phyloP scores from a whole-genome alignment of 2,113 vertebrate genomes.

The Macrotis lagotis region DNA sequence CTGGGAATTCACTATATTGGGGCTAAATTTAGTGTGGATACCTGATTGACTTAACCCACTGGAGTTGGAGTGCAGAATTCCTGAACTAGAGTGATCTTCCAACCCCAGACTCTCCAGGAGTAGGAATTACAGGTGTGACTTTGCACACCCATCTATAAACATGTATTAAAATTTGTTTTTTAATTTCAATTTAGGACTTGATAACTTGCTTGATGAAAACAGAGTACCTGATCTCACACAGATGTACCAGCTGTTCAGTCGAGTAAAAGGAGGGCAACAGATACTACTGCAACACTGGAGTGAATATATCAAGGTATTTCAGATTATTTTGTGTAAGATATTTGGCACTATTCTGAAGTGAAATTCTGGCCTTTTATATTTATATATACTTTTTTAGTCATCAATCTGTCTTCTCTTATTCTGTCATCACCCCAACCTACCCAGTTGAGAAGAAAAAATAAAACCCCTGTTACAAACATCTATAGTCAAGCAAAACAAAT shows the following conservation, averaged over 20 bases:
- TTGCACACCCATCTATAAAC: background rate
- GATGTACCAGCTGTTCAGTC: constrained; percentile 88
- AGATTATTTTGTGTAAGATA: background rate
- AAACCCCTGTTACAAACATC: background rate
- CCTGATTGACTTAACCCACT: background rate
- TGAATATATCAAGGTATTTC: constrained; percentile 89
- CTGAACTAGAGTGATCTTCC: background rate
- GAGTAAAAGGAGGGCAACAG: constrained; percentile 87
- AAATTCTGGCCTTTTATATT: background rate
- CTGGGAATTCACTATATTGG: background rate
- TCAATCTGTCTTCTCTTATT: background rate
- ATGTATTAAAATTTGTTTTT: background rate
- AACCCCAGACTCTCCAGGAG: background rate
- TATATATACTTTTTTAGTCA: background rate
- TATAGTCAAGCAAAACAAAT: background rate
- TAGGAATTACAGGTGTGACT: background rate
- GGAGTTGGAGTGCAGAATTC: background rate
- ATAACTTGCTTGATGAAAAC: constrained; percentile 87
- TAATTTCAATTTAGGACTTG: constrained; percentile 80
- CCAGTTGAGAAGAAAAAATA: background rate
- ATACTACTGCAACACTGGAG: constrained; percentile 88
- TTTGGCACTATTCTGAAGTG: background rate
- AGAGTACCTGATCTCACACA: constrained; percentile 86
- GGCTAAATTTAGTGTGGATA: background rate
- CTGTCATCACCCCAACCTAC: background rate